phyloP scores from a whole-genome alignment of 2,113 vertebrate genomes.

The Murina feae region DNA sequence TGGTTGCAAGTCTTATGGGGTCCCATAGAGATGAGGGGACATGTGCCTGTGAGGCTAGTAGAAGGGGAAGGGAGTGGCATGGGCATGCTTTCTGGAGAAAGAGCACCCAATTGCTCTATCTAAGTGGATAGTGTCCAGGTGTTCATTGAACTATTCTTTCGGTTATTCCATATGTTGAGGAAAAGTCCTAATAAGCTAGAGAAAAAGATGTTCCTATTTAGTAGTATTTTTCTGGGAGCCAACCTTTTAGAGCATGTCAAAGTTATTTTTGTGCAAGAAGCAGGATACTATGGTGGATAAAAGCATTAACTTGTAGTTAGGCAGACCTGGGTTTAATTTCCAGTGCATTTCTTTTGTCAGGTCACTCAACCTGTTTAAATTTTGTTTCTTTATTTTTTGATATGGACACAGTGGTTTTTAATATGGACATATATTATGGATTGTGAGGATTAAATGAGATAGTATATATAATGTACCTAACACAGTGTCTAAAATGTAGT shows the following conservation, averaged over 20 bases:
- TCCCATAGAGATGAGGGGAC: no score
- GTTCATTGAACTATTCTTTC: background rate
- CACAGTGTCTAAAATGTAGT: background rate
- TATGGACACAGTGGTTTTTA: background rate
- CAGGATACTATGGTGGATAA: slow-evolving; percentile 14
- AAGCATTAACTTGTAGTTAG: slow-evolving; percentile 32
- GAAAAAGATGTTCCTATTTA: background rate
- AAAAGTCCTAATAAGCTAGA: slow-evolving; percentile 1
- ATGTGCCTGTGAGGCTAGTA: no score
- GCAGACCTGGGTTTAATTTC: background rate
- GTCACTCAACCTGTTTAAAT: background rate
- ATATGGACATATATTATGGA: no score
- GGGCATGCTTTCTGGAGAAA: no score
- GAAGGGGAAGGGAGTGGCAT: no score
- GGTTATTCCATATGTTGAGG: slow-evolving; percentile 20
- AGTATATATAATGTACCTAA: background rate
- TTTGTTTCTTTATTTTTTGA: slow-evolving; percentile 33
- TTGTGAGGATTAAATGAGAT: slow-evolving; percentile 35
- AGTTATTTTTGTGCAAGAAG: slow-evolving; percentile 32
- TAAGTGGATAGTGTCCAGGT: background rate
- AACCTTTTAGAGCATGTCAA: slow-evolving; percentile 24
- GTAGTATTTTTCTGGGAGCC: background rate
- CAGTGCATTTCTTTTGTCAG: background rate
- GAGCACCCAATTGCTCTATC: background rate
- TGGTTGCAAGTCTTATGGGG: no score